Percentiles rank a stretch among this genome's conserved stretches.
Conservation (phyloP, 2,888 invertebrate genomes). For the Chouioia cunea region DNA sequence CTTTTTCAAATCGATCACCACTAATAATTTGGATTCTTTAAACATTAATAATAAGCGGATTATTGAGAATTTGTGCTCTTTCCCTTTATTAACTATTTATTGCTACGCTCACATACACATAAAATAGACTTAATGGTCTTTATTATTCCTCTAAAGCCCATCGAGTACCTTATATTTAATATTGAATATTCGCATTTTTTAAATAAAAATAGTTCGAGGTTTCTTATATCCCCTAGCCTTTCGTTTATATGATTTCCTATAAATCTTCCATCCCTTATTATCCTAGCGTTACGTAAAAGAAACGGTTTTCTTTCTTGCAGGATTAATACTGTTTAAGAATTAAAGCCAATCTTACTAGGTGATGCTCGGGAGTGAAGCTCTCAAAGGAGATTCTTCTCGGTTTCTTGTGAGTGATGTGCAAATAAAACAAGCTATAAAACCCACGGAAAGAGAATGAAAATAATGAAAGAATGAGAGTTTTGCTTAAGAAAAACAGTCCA, state of each 20-base stretch:
- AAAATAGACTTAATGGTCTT: constrained; percentile 12
- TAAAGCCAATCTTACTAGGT: constrained; percentile 58
- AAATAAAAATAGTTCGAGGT: constrained; percentile 5
- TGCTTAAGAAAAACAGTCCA: background rate
- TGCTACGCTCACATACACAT: background rate
- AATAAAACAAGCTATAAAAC: constrained; percentile 27
- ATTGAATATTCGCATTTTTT: background rate
- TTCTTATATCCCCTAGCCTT: constrained; percentile 8
- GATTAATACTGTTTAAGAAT: constrained; percentile 61
- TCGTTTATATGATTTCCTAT: constrained; percentile 29
- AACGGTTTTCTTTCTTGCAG: constrained; percentile 49
- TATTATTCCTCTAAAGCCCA: constrained; percentile 14
- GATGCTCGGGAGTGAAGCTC: constrained; percentile 17
- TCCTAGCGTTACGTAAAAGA: constrained; percentile 16
- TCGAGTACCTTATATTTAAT: constrained; percentile 13
- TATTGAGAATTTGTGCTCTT: too few relatives aligned
- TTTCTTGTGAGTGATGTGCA: constrained; percentile 46
- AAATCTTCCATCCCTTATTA: constrained; percentile 35
- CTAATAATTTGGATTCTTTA: too few relatives aligned
- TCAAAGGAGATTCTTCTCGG: constrained; percentile 15
- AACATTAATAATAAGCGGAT: too few relatives aligned
- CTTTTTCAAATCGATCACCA: too few relatives aligned
- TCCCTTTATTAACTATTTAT: background rate
- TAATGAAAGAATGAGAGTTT: background rate
- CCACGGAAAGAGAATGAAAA: constrained; percentile 23